phyloP scores from a whole-genome alignment of 2,888 invertebrate genomes.

The Schizaphis graminum region DNA sequence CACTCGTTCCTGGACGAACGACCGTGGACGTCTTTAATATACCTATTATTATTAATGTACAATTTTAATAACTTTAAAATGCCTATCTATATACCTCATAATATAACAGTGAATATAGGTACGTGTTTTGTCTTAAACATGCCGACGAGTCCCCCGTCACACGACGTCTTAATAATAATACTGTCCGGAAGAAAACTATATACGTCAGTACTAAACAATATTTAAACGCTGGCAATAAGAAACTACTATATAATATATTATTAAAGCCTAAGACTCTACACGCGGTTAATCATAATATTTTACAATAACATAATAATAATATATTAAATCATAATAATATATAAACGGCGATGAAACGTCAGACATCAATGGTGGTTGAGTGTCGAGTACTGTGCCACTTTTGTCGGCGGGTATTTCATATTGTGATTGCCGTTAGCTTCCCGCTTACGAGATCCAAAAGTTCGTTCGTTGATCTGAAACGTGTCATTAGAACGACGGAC shows the following conservation, averaged over 20 bases:
- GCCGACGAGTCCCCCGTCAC: background rate
- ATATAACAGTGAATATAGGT: background rate
- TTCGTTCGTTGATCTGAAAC: slow-evolving; percentile 48
- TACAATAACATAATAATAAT: background rate
- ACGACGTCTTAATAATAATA: background rate
- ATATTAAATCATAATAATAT: background rate
- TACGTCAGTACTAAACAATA: background rate
- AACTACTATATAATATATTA: background rate
- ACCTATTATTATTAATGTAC: background rate
- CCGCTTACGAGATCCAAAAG: slow-evolving; percentile 41
- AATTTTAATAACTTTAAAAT: background rate
- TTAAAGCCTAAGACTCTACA: background rate
- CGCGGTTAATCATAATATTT: background rate
- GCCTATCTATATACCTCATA: background rate
- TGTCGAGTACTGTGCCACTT: slow-evolving; percentile 55
- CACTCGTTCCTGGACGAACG: background rate
- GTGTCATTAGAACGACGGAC: background rate
- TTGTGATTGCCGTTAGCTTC: slow-evolving; percentile 39
- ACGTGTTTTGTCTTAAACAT: background rate
- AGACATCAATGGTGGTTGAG: background rate
- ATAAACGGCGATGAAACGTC: background rate
- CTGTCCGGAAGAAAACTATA: background rate
- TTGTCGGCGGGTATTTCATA: slow-evolving; percentile 52
- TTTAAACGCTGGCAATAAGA: background rate
- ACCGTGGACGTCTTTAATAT: background rate